Base-by-base conservation (phyloP, 2,888 invertebrate species). In the Plusia festucae region DNA sequence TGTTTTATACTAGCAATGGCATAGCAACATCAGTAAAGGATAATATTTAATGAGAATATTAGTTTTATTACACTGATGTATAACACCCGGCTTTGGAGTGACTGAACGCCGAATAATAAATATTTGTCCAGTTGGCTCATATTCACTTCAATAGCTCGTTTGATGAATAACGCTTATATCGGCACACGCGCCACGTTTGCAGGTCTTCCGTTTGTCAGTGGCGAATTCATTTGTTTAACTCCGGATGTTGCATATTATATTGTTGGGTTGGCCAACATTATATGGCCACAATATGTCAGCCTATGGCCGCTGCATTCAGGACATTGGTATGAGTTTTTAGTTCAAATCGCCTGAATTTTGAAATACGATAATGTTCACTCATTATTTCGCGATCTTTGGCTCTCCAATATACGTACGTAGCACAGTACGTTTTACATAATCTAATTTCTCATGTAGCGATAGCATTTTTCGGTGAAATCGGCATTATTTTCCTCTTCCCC, bases 181-280 rank as follows among this genome's bases (percentile, higher is more conserved):
- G 88, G 85, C 85, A 85, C 85, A 82, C 71, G 68, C 55, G 66
- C 71, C 61, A 68, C 22, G 76, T 82, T 88, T 87, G 84, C 85
- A 83, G 69, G 75, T 77, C 83, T 85, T 85, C 86, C 85, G 86
- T 82, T 79, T 68, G 78, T 70, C 70, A 59, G 70, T 59, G 59
- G 65, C 78, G 70, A 85, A 87, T 86, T 85, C 81, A 88, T 86
- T 86, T 77, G 81, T 83, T 54, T 51, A 60, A 62, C 56, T 61
- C 81, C 82, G 85, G 86, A 86, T 80, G 81, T 68, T 55, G 60
- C 71, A 67, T 81, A 75, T 73, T 70, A 81, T 72, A 79, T 78
- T 82, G 84, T 84, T 78, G 32, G 70, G 59, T 55, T 66, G 53
- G 67, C n/a, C 27, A 74, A 77, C 77, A 76, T 65, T 65, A 76